These are phyloP conservation scores for Himalopsyche japonica DNA, from an alignment of 2,888 invertebrate genomes.

Conservation along the genomic window DNA sequence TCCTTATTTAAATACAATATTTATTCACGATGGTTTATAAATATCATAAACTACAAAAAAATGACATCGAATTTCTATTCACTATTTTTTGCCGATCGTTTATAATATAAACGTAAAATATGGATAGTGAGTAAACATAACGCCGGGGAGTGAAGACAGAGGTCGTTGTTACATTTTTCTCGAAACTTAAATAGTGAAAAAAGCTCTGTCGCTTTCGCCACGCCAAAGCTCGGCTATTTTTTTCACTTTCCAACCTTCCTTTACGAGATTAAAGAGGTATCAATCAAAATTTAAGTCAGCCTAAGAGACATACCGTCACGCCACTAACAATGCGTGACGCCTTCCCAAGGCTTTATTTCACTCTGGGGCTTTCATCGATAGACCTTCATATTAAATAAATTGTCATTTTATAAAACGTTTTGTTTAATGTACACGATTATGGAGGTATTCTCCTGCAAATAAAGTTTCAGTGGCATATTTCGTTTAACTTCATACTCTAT, in stretches of 20 bases:
- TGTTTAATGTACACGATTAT: no score
- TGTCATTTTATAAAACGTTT: no score
- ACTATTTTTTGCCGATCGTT: no score
- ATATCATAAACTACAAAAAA: no score
- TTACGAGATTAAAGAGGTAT: background rate
- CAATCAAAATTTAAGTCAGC: background rate
- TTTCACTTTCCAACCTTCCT: background rate
- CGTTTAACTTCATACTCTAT: no score
- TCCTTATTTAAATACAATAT: no score
- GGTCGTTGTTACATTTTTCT: background rate
- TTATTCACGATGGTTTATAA: no score
- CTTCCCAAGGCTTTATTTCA: background rate
- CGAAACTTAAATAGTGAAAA: background rate
- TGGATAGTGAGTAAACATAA: background rate
- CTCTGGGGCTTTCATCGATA: background rate
- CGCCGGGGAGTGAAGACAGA: background rate
- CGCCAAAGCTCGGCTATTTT: background rate
- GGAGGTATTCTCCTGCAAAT: no score
- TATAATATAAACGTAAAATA: no score
- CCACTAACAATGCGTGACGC: background rate
- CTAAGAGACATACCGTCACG: background rate
- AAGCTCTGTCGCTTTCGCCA: background rate
- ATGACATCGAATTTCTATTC: no score
- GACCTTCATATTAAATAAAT: background rate
- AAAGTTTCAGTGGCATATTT: no score